Conservation (phyloP, 2,888 invertebrate genomes). For the Sympetrum striolatum region DNA sequence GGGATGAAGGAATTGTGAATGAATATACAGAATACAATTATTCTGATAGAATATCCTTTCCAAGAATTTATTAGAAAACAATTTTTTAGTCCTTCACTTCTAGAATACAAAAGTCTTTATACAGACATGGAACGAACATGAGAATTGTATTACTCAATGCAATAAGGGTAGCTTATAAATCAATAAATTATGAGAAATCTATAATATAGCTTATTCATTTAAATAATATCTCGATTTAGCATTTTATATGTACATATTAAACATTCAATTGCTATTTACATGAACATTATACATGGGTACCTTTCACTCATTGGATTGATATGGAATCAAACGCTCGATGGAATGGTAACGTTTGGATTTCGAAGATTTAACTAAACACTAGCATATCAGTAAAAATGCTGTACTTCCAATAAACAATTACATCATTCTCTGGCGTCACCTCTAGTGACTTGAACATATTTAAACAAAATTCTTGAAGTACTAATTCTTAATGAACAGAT, state of each 20-base stretch:
- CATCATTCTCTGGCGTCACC: neutral
- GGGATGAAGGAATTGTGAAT: no score
- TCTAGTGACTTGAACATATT: neutral
- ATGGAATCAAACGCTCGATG: conserved; percentile 23
- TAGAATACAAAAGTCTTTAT: conserved; percentile 22
- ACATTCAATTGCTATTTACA: conserved; percentile 27
- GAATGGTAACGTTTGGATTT: conserved; percentile 26
- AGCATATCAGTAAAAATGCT: neutral
- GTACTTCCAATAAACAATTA: conserved; percentile 13
- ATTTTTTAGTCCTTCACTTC: neutral
- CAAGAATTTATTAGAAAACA: neutral
- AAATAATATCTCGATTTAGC: neutral
- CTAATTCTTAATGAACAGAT: neutral
- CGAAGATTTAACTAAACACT: neutral
- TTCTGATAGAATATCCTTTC: no score
- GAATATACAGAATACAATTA: no score
- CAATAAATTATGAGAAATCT: neutral
- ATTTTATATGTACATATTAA: conserved; percentile 16
- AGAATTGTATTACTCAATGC: conserved; percentile 5
- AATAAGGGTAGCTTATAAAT: neutral
- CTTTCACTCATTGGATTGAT: neutral
- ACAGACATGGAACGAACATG: conserved; percentile 13
- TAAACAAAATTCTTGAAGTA: neutral
- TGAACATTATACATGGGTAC: neutral
- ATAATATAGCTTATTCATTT: neutral